These are phyloP conservation scores for Ophthalmolycus amberensis DNA, from an alignment of 2,113 vertebrate genomes.

Conservation along the genomic window DNA sequence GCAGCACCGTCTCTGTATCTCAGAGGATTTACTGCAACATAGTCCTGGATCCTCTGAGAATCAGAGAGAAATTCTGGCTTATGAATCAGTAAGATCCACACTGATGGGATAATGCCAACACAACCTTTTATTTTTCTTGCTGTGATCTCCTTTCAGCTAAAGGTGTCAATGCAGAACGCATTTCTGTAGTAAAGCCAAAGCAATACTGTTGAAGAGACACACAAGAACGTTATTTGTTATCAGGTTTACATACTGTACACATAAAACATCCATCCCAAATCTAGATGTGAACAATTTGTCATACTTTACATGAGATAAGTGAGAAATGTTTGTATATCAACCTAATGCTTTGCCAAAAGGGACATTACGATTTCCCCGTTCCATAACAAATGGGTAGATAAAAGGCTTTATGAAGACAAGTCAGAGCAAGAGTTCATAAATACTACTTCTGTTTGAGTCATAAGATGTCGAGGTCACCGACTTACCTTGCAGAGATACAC, in stretches of 20 bases:
- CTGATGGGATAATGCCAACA: slow-evolving; percentile 33
- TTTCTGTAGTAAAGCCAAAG: slow-evolving; percentile 15
- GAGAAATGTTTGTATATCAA: neutral
- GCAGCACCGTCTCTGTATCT: slow-evolving; percentile 24
- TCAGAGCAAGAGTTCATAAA: slow-evolving; percentile 12
- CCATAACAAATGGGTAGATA: neutral
- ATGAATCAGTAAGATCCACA: slow-evolving; percentile 31
- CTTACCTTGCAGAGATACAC: slow-evolving; percentile 5
- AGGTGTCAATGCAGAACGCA: neutral
- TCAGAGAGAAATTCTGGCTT: slow-evolving; percentile 22
- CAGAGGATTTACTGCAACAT: slow-evolving; percentile 39
- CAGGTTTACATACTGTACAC: neutral
- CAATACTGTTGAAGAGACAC: neutral
- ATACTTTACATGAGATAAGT: no score
- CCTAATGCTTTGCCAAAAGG: neutral
- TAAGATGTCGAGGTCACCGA: slow-evolving; percentile 38
- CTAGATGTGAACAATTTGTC: neutral
- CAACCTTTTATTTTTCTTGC: neutral
- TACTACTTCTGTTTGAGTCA: neutral
- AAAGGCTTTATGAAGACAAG: slow-evolving; percentile 15
- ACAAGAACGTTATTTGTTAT: neutral
- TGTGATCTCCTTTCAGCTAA: slow-evolving; percentile 28
- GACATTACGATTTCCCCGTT: neutral
- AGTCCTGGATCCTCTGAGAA: slow-evolving; percentile 30
- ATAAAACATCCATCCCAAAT: neutral